Base-by-base conservation (phyloP, 2,888 invertebrate species). In the Dorcus parallelipipedus region DNA sequence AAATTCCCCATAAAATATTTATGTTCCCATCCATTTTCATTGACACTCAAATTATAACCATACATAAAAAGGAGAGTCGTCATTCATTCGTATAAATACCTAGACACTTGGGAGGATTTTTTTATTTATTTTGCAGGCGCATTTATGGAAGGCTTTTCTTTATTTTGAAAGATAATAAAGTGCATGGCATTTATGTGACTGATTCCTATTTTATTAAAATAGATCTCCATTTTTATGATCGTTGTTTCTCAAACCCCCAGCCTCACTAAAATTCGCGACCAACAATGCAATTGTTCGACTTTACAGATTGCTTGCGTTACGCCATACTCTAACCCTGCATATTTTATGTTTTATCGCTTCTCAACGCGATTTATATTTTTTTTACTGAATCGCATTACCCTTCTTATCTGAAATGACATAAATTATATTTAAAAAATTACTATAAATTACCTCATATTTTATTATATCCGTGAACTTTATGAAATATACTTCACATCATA, bases 41-140 rank as follows among this genome's bases (percentile, higher is more conserved):
- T 70, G 71, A 69, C 69, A 71, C 70, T 69, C 69, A 74, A 74
- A 74, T 75, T 74, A 75, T 73, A 70, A 65, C 63, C 63, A 53
- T 61, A 67, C 71, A 73, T 72, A 74, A 73, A 74, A 73, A 73
- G 62, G 58, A 68, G 69, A 68, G 71, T 70, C 71, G 73, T 71
- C 70, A 68, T 69, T 71, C 73, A 71, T 71, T 72, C 73, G 73
- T 67, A 71, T 73, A 75, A 73, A 74, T 74, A 74, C 73, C 69
- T 71, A 72, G 67, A 64, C 71, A 71, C 71, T 71, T 61, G 26
- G 67, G 67, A 65, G 52, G 53, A 55, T 54, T 60, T 62, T 71
- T 70, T 72, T 71, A 69, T 73, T 71, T 73, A 71, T 73, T 72
- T 67, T 67, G 66, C 54, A 59, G 60, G 66, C 60, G 53, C 67